phyloP scores from a whole-genome alignment of 2,797 vertebrate species.

The Anguilla megastoma region DNA sequence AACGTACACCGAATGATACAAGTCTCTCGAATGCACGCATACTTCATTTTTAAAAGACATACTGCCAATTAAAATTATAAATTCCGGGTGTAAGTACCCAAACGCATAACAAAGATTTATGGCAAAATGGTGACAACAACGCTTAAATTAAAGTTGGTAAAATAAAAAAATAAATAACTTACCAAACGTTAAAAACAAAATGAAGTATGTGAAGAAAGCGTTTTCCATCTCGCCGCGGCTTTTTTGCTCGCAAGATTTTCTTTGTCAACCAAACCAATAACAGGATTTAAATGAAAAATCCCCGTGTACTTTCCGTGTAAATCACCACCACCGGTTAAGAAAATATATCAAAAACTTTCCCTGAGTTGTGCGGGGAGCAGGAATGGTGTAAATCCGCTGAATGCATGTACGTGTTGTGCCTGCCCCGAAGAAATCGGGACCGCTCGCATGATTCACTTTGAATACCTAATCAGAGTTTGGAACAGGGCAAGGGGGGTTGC shows the following conservation, averaged over 20 bases:
- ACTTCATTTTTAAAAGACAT: background rate
- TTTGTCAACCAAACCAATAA: conserved; percentile 42
- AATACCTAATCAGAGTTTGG: conserved; percentile 16
- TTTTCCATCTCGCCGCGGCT: conserved; percentile 43
- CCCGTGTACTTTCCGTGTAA: background rate
- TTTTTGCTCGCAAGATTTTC: conserved; percentile 38
- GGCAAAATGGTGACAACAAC: background rate
- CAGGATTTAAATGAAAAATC: background rate
- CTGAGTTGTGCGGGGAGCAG: background rate
- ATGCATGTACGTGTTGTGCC: background rate
- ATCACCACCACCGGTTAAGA: background rate
- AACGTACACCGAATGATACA: background rate
- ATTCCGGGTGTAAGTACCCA: background rate
- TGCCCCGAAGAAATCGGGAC: background rate
- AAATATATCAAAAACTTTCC: conserved; percentile 6
- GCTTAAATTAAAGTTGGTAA: background rate
- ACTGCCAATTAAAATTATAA: background rate
- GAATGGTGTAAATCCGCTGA: background rate
- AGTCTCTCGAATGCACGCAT: background rate
- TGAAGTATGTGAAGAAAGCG: conserved; percentile 10
- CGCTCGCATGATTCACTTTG: conserved; percentile 37
- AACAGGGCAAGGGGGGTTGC: conserved; percentile 13
- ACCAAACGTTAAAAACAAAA: conserved; percentile 39
- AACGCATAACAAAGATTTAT: background rate
- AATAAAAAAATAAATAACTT: conserved; percentile 22